Percentiles rank a stretch among this genome's conserved stretches.
phyloP scores from a whole-genome alignment of 2,888 invertebrate species.

The Aphrophora alni region DNA sequence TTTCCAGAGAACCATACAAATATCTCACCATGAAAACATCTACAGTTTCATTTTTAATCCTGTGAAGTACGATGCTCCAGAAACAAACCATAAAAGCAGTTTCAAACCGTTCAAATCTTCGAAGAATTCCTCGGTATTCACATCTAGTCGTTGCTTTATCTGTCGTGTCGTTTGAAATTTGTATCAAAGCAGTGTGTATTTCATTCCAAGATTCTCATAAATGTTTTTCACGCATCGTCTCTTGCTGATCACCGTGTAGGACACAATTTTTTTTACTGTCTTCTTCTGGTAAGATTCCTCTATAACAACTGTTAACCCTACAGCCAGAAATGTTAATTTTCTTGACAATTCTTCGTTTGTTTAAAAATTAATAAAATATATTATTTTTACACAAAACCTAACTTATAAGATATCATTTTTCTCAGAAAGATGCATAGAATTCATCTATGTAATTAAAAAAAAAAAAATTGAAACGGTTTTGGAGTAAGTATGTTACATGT shows the following conservation, averaged over 20 bases:
- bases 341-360: no score
- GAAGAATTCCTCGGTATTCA: conserved; percentile 49
- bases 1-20: conserved; percentile 12
- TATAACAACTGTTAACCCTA: conserved; percentile 45
- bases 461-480: no score
- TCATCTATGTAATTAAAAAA: no score
- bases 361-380: no score
- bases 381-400: no score
- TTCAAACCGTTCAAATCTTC: conserved; percentile 35
- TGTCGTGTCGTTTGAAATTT: conserved; percentile 46
- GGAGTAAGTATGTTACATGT: no score
- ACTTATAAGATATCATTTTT: no score
- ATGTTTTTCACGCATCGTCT: conserved; percentile 49
- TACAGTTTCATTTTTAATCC: conserved; percentile 37
- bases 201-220: conserved; percentile 45
- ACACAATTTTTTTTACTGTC: conserved; percentile 50
- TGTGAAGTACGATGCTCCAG: conserved; percentile 50
- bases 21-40: conserved; percentile 12
- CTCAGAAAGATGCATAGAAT: no score
- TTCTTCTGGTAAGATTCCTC: conserved; percentile 31
- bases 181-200: conserved; percentile 45
- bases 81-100: conserved; percentile 46
- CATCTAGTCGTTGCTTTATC: conserved; percentile 26
- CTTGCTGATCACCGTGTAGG: conserved; percentile 53
- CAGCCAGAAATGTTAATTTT: no score